phyloP scores from a whole-genome alignment of 2,888 invertebrate species.

The Ophioninae sp. region DNA sequence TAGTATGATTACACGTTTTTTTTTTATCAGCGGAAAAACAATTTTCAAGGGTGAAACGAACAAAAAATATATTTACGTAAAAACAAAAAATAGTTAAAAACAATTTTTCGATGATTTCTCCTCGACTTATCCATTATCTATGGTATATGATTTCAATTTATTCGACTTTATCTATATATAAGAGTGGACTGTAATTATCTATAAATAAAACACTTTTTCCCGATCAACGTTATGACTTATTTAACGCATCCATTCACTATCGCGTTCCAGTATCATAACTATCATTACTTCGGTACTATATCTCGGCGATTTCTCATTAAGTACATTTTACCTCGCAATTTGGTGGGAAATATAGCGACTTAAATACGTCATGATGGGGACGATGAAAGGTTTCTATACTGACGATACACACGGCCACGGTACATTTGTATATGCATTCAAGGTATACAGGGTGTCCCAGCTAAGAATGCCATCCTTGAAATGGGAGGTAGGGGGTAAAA shows the following conservation, averaged over 20 bases:
- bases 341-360: conserved; percentile 43
- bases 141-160: neutral
- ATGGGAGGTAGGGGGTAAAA: too few relatives aligned
- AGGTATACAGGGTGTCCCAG: too few relatives aligned
- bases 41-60: too few relatives aligned
- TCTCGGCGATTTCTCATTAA: conserved; percentile 57
- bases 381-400: conserved; percentile 48
- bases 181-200: neutral
- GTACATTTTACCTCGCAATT: conserved; percentile 56
- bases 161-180: neutral
- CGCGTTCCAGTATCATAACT: conserved; percentile 7
- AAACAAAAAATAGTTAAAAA: too few relatives aligned
- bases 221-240: conserved; percentile 8
- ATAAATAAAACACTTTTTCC: conserved; percentile 23
- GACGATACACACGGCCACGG: conserved; percentile 6
- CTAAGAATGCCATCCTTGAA: too few relatives aligned
- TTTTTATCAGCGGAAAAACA: too few relatives aligned
- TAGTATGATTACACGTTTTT: too few relatives aligned
- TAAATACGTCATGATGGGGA: conserved; percentile 44
- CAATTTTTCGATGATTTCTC: too few relatives aligned
- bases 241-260: conserved; percentile 20
- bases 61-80: too few relatives aligned
- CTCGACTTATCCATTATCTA: too few relatives aligned
- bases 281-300: conserved; percentile 21
- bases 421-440: neutral